Conservation (phyloP, 1,140 invertebrate genomes). For the Oryzaephilus surinamensis region DNA sequence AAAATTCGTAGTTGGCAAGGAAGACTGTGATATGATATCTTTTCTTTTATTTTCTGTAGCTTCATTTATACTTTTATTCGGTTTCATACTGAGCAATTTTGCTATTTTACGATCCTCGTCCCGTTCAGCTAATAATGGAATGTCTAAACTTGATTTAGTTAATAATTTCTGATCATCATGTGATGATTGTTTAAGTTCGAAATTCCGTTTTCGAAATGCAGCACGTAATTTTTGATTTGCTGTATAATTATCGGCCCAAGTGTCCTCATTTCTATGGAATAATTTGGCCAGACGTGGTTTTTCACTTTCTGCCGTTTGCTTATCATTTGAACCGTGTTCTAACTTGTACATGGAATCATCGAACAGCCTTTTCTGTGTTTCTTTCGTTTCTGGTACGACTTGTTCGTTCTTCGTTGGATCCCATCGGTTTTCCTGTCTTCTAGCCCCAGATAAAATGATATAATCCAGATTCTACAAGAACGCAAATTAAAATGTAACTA, state of each 20-base stretch:
- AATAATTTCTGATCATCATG: conserved; percentile 61
- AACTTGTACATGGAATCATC: conserved; percentile 95
- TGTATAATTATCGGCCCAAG: conserved; percentile 84
- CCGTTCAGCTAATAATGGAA: conserved; percentile 65
- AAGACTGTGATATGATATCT: conserved; percentile 37
- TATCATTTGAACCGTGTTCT: conserved; percentile 82
- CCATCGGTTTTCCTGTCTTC: conserved; percentile 95
- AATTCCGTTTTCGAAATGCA: conserved; percentile 70
- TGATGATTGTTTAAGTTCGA: conserved; percentile 58
- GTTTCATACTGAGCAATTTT: conserved; percentile 55
- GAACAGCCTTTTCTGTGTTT: conserved; percentile 73
- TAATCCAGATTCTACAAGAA: conserved; percentile 88
- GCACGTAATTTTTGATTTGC: conserved; percentile 74
- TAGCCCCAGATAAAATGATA: conserved; percentile 86
- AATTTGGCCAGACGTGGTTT: conserved; percentile 63
- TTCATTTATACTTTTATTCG: conserved; percentile 42
- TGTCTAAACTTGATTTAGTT: conserved; percentile 66
- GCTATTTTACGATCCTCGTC: conserved; percentile 72
- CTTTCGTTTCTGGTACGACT: conserved; percentile 81
- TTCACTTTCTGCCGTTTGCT: conserved; percentile 54
- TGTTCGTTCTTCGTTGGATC: conserved; percentile 95
- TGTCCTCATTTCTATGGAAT: conserved; percentile 62
- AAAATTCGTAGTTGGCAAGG: conserved; percentile 45
- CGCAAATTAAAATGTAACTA: conserved; percentile 10
- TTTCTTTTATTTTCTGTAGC: conserved; percentile 40